Evolutionary conservation across 2,113 vertebrate species (phyloP), one percentile per base, ranked within the genome.

Genomic region (Symphodus melops): DNA sequence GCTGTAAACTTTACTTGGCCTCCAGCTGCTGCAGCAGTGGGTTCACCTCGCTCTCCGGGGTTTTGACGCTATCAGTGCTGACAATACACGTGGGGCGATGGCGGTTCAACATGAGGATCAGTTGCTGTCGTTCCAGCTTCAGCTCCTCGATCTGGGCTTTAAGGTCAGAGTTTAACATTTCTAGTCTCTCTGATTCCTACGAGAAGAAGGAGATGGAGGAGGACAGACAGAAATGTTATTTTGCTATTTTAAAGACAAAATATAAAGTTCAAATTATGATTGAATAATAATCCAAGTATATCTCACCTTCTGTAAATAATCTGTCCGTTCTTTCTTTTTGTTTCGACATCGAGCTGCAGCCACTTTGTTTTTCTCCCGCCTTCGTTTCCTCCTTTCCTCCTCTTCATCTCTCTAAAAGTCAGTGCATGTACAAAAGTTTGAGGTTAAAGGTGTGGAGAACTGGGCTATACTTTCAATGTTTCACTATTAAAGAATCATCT

Each of bases 291-390:
- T 11, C 6, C 0, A 36, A 9, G 14, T 17, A 11, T 53, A 28
- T 66, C 93, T 89, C 83, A 98, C 97, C 95, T 95, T 93, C 89
- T 98, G 97, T 86, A 99, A 91, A 90, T 98, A 98, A 83, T 99
- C 97, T 0, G 97, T 99, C 57, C 97, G 94, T 79, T 99, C 97
- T 84, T 98, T 98, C 94, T 98, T 99, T 93, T 99, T 99, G 93
- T 99, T 98, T 82, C 97, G 96, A 95, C 97, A 99, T 63, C 97
- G 94, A 0, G 97, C 97, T 4, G 97, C 97, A 2, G 97, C 97
- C 13, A 99, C 96, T 90, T 99, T 99, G 95, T 99, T 99, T 91
- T 98, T 98, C 92, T 99, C 97, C 63, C 97, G 92, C 80, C 97
- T 94, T 77, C 97, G 95, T 96, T 96, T 97, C 94, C 97, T 95